phyloP scores from a whole-genome alignment of 2,797 vertebrate genomes.

The Tamandua tetradactyla region DNA sequence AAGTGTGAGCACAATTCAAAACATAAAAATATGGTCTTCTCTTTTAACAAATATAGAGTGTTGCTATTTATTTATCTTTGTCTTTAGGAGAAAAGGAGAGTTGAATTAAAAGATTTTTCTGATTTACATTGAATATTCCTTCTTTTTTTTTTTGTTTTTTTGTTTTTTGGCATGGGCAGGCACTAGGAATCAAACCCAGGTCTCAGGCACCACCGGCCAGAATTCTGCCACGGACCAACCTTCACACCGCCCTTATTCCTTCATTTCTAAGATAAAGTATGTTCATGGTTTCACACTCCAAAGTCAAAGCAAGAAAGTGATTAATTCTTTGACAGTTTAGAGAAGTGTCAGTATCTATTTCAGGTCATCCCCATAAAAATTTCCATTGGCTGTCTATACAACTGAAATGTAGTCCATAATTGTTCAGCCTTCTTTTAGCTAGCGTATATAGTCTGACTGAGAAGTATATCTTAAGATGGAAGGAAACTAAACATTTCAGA shows the following conservation, averaged over 20 bases:
- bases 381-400: slow-evolving; percentile 5
- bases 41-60: background rate
- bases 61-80: slow-evolving; percentile 25
- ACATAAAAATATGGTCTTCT: background rate
- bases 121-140: slow-evolving; percentile 1
- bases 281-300: background rate
- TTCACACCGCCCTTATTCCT: too few relatives aligned
- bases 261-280: slow-evolving; percentile 3
- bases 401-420: background rate
- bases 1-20: background rate
- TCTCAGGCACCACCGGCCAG: too few relatives aligned
- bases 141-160: too few relatives aligned
- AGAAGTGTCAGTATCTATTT: slow-evolving; percentile 10
- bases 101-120: background rate
- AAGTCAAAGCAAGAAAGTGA: background rate
- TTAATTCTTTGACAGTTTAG: background rate
- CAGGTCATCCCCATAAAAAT: background rate
- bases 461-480: background rate
- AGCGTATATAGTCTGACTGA: background rate
- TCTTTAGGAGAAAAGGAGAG: background rate
- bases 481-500: background rate
- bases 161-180: too few relatives aligned
- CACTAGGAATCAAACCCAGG: too few relatives aligned
- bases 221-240: too few relatives aligned
- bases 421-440: background rate